Conservation (phyloP, 2,888 invertebrate species). For the Agriopis marginaria region DNA sequence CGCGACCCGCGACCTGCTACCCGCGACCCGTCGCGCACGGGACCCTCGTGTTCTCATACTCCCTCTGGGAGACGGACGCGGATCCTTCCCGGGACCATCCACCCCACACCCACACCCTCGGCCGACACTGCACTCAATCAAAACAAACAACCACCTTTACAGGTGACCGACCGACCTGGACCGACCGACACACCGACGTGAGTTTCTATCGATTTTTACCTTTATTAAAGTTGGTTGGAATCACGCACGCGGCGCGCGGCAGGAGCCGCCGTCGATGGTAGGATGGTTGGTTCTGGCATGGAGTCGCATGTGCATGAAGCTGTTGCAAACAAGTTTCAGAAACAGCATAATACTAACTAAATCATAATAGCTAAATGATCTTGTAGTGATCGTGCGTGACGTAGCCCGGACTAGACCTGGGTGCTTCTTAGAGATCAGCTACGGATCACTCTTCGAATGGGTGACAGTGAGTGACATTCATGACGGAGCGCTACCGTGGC, state of each 20-base stretch:
- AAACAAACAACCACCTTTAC: not conserved
- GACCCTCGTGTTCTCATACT: constrained; percentile 34
- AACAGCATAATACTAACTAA: no score
- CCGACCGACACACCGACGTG: not conserved
- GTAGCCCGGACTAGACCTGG: no score
- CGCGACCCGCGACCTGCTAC: not conserved
- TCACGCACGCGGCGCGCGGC: not conserved
- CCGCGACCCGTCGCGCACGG: constrained; percentile 6
- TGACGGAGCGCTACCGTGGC: no score
- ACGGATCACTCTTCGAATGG: no score
- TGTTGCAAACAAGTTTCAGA: no score
- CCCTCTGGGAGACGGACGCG: constrained; percentile 42
- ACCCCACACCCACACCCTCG: not conserved
- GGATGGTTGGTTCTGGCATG: no score
- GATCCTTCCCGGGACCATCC: constrained; percentile 17
- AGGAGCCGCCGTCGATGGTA: not conserved
- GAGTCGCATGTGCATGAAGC: no score
- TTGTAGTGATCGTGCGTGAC: no score
- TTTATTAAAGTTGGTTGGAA: not conserved
- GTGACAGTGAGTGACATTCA: no score
- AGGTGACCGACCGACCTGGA: not conserved
- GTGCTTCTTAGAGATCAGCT: no score
- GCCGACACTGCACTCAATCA: not conserved
- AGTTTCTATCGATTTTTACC: not conserved
- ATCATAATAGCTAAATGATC: no score